A percentile compares a stretch with the other conserved stretches of the same genome.
phyloP scores from a whole-genome alignment of 2,797 vertebrate species.

The Trachops cirrhosus region DNA sequence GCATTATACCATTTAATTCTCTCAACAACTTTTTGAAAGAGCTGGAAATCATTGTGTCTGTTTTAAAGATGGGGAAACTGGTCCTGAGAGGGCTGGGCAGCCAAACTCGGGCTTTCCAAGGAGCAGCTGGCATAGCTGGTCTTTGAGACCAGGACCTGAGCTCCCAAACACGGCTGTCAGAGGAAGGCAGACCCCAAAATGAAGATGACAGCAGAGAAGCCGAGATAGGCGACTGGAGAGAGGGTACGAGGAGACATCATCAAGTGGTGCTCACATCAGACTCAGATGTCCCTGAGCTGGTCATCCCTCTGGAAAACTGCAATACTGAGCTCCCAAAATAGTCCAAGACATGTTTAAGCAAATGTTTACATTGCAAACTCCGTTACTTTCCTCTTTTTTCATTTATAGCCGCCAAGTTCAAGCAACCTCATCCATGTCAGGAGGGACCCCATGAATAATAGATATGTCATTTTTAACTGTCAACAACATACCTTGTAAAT shows the following conservation, averaged over 20 bases:
- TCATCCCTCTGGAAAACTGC: not conserved
- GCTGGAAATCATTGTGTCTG: not conserved
- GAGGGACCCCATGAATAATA: constrained; percentile 78
- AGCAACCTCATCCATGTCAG: constrained; percentile 67
- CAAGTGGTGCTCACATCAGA: not conserved
- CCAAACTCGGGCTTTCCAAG: not conserved
- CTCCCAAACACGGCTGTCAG: not conserved
- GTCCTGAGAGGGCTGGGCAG: not conserved
- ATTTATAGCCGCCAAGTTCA: constrained; percentile 53
- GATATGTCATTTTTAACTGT: constrained; percentile 79
- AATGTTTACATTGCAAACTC: constrained; percentile 29
- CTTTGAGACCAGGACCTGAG: not conserved
- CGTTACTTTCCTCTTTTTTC: constrained; percentile 46
- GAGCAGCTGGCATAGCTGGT: not conserved
- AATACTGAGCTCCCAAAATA: not conserved
- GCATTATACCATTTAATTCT: not conserved
- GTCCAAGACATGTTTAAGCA: constrained; percentile 22
- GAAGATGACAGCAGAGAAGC: not conserved
- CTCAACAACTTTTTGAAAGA: not conserved
- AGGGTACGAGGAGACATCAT: not conserved
- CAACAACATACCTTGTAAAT: constrained; percentile 77
- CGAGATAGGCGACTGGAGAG: accelerated
- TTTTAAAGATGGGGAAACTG: not conserved
- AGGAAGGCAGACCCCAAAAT: not conserved
- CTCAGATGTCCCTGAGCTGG: not conserved